Conservation (phyloP, 2,888 invertebrate species). For the Drosophila koepferae region DNA sequence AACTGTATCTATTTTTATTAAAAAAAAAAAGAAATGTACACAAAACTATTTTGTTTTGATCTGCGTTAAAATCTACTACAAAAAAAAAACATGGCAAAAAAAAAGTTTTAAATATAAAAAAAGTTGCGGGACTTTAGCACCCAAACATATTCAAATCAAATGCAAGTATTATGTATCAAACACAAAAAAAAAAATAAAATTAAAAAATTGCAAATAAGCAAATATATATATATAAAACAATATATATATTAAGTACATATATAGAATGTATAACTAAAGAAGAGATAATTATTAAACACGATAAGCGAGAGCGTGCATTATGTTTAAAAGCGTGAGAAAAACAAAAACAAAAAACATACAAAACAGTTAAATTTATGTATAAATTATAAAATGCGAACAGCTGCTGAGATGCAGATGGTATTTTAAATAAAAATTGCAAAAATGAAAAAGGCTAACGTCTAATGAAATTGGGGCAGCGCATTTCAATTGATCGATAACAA, state of each 20-base stretch:
- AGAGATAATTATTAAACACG: slow-evolving; percentile 37
- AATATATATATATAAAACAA: slow-evolving; percentile 2
- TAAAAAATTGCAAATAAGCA: slow-evolving; percentile 19
- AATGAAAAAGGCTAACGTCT: not conserved
- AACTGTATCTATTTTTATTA: slow-evolving; percentile 56
- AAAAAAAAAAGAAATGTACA: not conserved
- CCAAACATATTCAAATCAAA: slow-evolving; percentile 47
- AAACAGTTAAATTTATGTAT: slow-evolving; percentile 58
- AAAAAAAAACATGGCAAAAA: slow-evolving; percentile 2
- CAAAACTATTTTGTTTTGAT: slow-evolving; percentile 21
- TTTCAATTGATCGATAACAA: too few relatives aligned
- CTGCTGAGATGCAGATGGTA: slow-evolving; percentile 44
- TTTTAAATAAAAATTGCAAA: slow-evolving; percentile 61
- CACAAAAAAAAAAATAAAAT: slow-evolving; percentile 18
- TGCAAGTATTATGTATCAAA: slow-evolving; percentile 61
- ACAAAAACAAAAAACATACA: not conserved
- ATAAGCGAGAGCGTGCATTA: slow-evolving; percentile 46
- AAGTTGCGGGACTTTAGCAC: slow-evolving; percentile 10
- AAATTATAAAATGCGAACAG: slow-evolving; percentile 35
- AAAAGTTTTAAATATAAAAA: slow-evolving; percentile 2
- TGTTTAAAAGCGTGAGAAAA: slow-evolving; percentile 40
- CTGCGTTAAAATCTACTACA: slow-evolving; percentile 36
- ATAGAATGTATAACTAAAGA: slow-evolving; percentile 30
- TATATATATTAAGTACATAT: slow-evolving; percentile 26
- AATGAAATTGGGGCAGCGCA: too few relatives aligned